Conservation (phyloP, 2,888 invertebrate genomes). For the Diarsia mendica region DNA sequence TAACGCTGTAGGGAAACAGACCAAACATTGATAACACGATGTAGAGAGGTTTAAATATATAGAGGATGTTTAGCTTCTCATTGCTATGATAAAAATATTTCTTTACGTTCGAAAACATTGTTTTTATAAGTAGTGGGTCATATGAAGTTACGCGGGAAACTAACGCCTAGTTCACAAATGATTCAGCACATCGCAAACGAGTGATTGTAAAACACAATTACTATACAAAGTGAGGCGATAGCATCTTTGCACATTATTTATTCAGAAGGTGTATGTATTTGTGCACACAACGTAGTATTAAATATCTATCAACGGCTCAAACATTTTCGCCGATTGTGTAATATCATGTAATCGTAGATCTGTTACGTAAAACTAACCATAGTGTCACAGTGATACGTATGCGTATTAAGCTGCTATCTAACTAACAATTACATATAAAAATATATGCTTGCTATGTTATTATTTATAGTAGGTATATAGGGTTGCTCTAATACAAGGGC, state of each 20-base stretch:
- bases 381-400: constrained; percentile 18
- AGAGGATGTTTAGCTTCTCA: constrained; percentile 52
- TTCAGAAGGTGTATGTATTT: constrained; percentile 63
- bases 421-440: constrained; percentile 36
- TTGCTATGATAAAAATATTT: constrained; percentile 53
- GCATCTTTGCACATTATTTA: constrained; percentile 69
- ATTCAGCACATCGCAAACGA: constrained; percentile 42
- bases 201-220: constrained; percentile 44
- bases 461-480: constrained; percentile 15
- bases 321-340: constrained; percentile 57
- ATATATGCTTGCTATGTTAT: constrained; percentile 34
- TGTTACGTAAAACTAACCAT: constrained; percentile 35
- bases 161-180: constrained; percentile 33
- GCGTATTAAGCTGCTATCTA: constrained; percentile 9
- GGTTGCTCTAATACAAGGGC: constrained; percentile 6
- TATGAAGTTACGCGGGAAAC: constrained; percentile 13
- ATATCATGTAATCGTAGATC: constrained; percentile 43
- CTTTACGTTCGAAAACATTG: constrained; percentile 64
- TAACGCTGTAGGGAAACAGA: constrained; percentile 75
- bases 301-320: constrained; percentile 61
- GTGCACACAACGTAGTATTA: constrained; percentile 62
- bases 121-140: constrained; percentile 8
- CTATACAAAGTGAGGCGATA: constrained; percentile 59
- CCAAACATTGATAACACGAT: constrained; percentile 70
- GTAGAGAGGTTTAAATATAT: constrained; percentile 74